Evolutionary conservation across 2,888 invertebrate species (phyloP).

Genomic region (Watsonalla binaria): DNA sequence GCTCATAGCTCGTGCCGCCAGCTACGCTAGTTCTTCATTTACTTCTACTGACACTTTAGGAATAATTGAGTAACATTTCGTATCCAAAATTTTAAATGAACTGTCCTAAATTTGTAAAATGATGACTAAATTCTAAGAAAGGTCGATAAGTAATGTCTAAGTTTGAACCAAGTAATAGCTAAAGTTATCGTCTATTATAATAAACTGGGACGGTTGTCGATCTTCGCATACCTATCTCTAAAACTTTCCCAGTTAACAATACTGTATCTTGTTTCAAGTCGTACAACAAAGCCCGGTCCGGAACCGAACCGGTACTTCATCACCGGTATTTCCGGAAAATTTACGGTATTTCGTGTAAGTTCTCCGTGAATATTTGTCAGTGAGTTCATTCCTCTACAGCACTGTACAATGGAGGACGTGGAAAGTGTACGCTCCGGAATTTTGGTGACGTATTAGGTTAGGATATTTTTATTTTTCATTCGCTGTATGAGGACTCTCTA

Average conservation of each 20-base stretch:
- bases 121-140: not conserved
- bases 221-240: not conserved
- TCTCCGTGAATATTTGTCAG: conserved; percentile 22
- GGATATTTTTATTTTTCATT: conserved; percentile 7
- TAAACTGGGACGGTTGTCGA: not conserved
- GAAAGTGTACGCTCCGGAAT: conserved; percentile 9
- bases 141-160: conserved; percentile 1
- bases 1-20: no score
- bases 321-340: conserved; percentile 19
- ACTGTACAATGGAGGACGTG: conserved; percentile 12
- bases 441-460: conserved; percentile 9
- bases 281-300: conserved; percentile 1
- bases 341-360: conserved; percentile 15
- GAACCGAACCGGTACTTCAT: conserved; percentile 8
- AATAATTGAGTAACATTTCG: no score
- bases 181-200: not conserved
- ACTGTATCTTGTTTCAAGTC: not conserved
- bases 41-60: no score
- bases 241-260: not conserved
- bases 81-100: not conserved
- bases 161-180: not conserved
- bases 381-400: conserved; percentile 17
- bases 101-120: not conserved
- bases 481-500: not conserved
- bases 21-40: no score